Conservation (phyloP, 2,888 invertebrate species). For the Mongoloraphidia duomilia region DNA sequence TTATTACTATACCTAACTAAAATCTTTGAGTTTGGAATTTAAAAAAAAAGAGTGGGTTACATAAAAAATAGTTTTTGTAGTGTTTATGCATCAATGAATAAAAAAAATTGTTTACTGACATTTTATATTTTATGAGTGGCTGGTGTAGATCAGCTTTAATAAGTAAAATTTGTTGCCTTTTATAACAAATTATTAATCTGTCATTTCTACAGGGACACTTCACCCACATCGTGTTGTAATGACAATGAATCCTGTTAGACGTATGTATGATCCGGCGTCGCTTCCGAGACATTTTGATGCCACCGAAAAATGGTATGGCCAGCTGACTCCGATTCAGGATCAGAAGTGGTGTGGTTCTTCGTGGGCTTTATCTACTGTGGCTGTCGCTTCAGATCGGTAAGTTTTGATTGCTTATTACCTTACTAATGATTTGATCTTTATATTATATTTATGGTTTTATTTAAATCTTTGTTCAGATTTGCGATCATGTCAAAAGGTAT, state of each 20-base stretch:
- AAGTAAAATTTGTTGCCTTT: background rate
- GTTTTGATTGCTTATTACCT: slow-evolving; percentile 15
- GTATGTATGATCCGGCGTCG: slow-evolving; percentile 39
- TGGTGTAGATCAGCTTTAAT: too few relatives aligned
- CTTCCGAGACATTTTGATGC: slow-evolving; percentile 67
- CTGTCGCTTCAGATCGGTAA: slow-evolving; percentile 64
- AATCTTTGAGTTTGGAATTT: too few relatives aligned
- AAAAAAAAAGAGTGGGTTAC: too few relatives aligned
- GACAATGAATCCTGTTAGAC: slow-evolving; percentile 42
- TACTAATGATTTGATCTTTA: background rate
- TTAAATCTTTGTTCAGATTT: slow-evolving; percentile 34
- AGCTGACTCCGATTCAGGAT: slow-evolving; percentile 54
- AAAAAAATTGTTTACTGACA: too few relatives aligned
- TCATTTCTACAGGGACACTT: slow-evolving; percentile 33
- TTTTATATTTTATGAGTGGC: too few relatives aligned
- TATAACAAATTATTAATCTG: background rate
- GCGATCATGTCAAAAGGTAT: slow-evolving; percentile 73
- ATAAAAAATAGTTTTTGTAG: too few relatives aligned
- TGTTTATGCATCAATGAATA: too few relatives aligned
- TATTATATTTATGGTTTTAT: background rate
- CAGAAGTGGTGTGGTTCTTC: slow-evolving; percentile 76
- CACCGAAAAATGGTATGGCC: slow-evolving; percentile 54
- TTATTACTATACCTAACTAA: too few relatives aligned
- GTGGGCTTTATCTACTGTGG: slow-evolving; percentile 82
- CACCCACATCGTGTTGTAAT: slow-evolving; percentile 34